Evolutionary conservation across 2,113 vertebrate species (phyloP).

Genomic region (Tichodroma muraria): DNA sequence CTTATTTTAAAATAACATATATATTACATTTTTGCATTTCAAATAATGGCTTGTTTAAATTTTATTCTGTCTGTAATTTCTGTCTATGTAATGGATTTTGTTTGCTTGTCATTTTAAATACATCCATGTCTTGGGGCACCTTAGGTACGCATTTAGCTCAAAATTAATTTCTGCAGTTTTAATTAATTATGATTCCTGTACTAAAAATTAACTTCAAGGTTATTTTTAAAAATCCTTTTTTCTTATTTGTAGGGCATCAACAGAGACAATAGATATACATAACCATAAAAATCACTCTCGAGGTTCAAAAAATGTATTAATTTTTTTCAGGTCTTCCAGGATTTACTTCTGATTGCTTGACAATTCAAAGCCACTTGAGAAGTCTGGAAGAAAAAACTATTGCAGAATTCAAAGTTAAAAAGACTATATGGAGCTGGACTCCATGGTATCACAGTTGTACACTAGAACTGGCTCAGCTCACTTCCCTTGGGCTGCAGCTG

Average conservation of each 20-base stretch:
- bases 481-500: background rate
- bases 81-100: background rate
- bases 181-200: background rate
- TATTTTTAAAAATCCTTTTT: background rate
- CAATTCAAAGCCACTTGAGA: background rate
- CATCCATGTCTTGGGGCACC: background rate
- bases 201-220: background rate
- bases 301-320: background rate
- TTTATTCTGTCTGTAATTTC: background rate
- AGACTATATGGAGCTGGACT: background rate
- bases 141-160: background rate
- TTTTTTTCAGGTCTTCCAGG: background rate
- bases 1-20: background rate
- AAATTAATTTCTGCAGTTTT: constrained; percentile 20
- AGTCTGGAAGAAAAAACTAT: background rate
- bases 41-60: constrained; percentile 3
- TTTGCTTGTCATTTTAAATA: constrained; percentile 21
- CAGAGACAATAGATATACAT: background rate
- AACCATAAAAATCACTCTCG: background rate
- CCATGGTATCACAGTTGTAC: too few species aligned
- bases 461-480: background rate
- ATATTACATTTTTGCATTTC: constrained; percentile 12
- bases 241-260: background rate
- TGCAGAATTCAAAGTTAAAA: background rate
- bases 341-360: background rate